Percentiles rank a stretch among this genome's conserved stretches.
Conservation (phyloP, 2,888 invertebrate species). For the Caradrina clavipalpis region DNA sequence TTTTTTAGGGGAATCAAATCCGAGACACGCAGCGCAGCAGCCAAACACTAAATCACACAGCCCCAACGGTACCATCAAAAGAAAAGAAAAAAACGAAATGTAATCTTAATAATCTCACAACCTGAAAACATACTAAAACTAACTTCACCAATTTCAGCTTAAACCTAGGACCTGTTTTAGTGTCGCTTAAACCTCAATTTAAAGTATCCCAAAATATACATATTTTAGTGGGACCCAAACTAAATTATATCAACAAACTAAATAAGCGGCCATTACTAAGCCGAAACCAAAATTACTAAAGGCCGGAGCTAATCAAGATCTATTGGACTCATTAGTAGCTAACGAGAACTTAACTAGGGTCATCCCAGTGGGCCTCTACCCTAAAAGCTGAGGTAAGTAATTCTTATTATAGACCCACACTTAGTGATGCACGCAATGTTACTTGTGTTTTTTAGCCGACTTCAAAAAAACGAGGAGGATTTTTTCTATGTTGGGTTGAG, state of each 20-base stretch:
- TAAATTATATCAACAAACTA: conserved; percentile 57
- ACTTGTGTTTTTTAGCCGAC: conserved; percentile 2
- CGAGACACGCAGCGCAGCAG: too few relatives aligned
- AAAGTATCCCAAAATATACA: conserved; percentile 32
- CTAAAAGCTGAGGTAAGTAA: conserved; percentile 67
- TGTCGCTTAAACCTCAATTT: conserved; percentile 32
- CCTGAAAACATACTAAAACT: conserved; percentile 8
- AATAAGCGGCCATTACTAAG: conserved; percentile 54
- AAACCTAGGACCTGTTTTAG: conserved; percentile 30
- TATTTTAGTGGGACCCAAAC: conserved; percentile 42
- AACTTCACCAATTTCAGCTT: conserved; percentile 24
- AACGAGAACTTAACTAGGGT: conserved; percentile 70
- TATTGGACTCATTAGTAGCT: conserved; percentile 68
- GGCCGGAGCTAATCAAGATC: conserved; percentile 66
- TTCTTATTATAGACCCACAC: conserved; percentile 52
- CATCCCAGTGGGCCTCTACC: conserved; percentile 61
- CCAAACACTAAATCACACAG: too few relatives aligned
- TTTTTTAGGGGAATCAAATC: too few relatives aligned
- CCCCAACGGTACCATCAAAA: too few relatives aligned
- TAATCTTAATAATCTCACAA: not conserved
- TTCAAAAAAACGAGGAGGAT: too few relatives aligned
- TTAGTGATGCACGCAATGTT: conserved; percentile 47
- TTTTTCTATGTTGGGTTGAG: not conserved
- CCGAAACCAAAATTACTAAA: conserved; percentile 62
- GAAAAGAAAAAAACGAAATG: not conserved